phyloP scores from a whole-genome alignment of 1,140 invertebrate species.

The Scylla paramamosain region DNA sequence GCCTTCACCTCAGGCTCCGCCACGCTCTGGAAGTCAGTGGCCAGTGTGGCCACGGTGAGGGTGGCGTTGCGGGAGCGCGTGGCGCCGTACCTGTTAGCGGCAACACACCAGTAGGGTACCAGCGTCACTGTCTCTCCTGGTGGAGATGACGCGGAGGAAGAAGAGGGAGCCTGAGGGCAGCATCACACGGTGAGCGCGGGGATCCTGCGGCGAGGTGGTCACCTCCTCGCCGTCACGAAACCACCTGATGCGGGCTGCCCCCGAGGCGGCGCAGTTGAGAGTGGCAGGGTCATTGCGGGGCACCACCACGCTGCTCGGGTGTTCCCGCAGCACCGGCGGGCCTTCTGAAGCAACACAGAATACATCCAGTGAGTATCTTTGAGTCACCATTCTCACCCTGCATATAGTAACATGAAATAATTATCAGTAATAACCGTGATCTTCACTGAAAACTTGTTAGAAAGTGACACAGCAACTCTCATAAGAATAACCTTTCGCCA shows the following conservation, averaged over 20 bases:
- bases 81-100: slow-evolving; percentile 30
- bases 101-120: slow-evolving; percentile 50
- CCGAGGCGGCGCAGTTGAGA: slow-evolving; percentile 54
- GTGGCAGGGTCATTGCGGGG: slow-evolving; percentile 46
- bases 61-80: slow-evolving; percentile 49
- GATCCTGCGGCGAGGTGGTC: slow-evolving; percentile 38
- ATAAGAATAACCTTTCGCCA: too few relatives aligned
- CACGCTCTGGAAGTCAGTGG: slow-evolving; percentile 25
- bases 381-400: too few relatives aligned
- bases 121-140: slow-evolving; percentile 39
- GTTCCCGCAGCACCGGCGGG: slow-evolving; percentile 38
- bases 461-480: too few relatives aligned
- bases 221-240: slow-evolving; percentile 50
- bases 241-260: slow-evolving; percentile 49
- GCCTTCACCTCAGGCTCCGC: slow-evolving; percentile 35
- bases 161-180: slow-evolving; percentile 49
- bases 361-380: not conserved
- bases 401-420: too few relatives aligned
- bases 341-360: slow-evolving; percentile 27
- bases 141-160: slow-evolving; percentile 48
- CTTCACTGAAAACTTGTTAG: too few relatives aligned
- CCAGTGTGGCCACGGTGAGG: slow-evolving; percentile 34
- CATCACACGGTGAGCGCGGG: slow-evolving; percentile 47
- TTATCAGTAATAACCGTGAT: too few relatives aligned
- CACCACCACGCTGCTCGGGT: slow-evolving; percentile 31